phyloP scores from a whole-genome alignment of 2,113 vertebrate genomes.

The Syrmaticus mikado region DNA sequence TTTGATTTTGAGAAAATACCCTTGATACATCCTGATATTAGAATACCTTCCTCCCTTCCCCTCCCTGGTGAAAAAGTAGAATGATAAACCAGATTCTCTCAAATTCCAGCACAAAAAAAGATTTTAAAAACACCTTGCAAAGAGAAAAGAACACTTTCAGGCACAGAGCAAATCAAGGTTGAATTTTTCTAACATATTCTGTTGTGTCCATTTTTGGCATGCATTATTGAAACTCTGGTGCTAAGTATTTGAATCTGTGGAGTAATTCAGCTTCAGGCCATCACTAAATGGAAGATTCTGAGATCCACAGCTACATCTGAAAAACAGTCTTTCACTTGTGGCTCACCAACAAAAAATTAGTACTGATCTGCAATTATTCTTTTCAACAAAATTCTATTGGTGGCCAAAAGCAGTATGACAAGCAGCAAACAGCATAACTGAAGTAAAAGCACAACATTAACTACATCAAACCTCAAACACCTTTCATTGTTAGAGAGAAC shows the following conservation, averaged over 20 bases:
- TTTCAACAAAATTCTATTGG: not conserved
- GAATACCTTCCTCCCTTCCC: not conserved
- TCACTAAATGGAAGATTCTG: constrained; percentile 10
- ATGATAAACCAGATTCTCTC: not conserved
- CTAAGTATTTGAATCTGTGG: not conserved
- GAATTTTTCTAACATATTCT: not conserved
- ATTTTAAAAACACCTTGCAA: not conserved
- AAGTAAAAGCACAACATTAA: accelerated
- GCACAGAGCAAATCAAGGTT: not conserved
- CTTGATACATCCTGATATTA: not conserved
- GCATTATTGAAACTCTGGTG: not conserved
- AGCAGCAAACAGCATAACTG: not conserved
- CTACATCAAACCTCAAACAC: not conserved
- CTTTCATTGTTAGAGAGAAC: not conserved
- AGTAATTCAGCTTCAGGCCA: not conserved
- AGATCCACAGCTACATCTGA: not conserved
- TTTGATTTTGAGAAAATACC: not conserved
- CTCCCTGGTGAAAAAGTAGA: accelerated
- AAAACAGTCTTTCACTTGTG: not conserved
- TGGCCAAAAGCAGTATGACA: not conserved
- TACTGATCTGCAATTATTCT: not conserved
- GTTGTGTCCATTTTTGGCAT: not conserved
- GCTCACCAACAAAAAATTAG: constrained; percentile 44
- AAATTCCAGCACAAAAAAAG: not conserved
- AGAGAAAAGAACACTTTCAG: not conserved